Evolutionary conservation across 2,113 vertebrate species (phyloP), one percentile per base, ranked within the genome.

Genomic region (Alethe diademata): DNA sequence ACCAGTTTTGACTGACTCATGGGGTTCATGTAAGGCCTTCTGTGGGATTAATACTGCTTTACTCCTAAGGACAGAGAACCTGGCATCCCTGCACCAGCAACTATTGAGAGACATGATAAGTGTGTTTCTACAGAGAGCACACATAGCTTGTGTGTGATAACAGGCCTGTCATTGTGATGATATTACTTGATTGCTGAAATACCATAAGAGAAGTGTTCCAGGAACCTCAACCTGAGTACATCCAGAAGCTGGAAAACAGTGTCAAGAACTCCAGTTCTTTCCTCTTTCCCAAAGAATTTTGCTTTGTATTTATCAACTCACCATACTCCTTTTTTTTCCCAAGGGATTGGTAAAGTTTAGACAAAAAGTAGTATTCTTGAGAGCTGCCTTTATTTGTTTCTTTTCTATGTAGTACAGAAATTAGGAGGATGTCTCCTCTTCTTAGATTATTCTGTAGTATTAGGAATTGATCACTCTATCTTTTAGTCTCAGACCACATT

Each of bases 11-110:
- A 92, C 69, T 84, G 92, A 94, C 62, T 94, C 0, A 0, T 71
- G 66, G 90, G 61, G 92, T 89, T 96, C 22, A 1, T 47, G 20
- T 4, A 4, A 95, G 80, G 81, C 92, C 94, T 90, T 89, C 56
- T 42, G 67, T 83, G 90, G 93, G 57, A 88, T 96, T 94, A 89
- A 88, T 78, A 93, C 57, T 74, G 43, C 80, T 92, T 93, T 86
- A 60, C 19, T 80, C 36, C 64, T 80, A 78, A 56, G 53, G 81
- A 71, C 82, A 76, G 47, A 54, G 72, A 93, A 53, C 19, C n/a
- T 58, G 66, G 91, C 87, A 78, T 14, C 4, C 11, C 76, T 70
- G n/a, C 3, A 4, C 47, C 9, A 28, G 83, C 57, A 87, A 22
- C 86, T 93, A 13, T 42, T 35, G 76, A 66, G 57, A 78, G 78